Conservation (phyloP, 2,797 vertebrate species). For the Vultur gryphus region DNA sequence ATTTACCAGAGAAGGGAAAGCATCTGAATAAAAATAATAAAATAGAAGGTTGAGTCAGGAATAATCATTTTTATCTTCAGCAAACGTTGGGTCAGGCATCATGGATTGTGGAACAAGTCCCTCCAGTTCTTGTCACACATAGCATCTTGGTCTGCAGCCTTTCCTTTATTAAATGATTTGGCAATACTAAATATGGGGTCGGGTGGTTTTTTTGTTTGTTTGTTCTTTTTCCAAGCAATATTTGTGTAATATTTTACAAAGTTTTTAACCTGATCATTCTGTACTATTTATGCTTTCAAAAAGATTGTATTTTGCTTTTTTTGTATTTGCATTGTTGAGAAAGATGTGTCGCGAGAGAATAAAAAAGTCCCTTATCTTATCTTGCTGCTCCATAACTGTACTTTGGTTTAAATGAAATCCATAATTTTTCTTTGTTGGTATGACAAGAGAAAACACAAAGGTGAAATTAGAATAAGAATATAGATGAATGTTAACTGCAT, state of each 20-base stretch:
- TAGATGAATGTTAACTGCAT: not conserved
- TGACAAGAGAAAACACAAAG: not conserved
- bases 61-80: accelerated
- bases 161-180: not conserved
- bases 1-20: not conserved
- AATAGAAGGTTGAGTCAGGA: not conserved
- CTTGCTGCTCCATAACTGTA: not conserved
- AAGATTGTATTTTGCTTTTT: not conserved
- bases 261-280: not conserved
- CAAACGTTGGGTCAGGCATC: accelerated
- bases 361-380: not conserved
- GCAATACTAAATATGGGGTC: not conserved
- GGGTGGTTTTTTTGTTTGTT: not conserved
- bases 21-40: not conserved
- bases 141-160: not conserved
- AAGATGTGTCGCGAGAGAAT: not conserved
- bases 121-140: not conserved
- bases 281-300: not conserved
- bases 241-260: not conserved
- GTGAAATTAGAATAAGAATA: slow-evolving; percentile 1
- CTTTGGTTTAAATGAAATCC: slow-evolving; percentile 8
- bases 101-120: not conserved
- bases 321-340: not conserved
- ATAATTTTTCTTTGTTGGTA: not conserved
- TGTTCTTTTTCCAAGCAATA: not conserved